Evolutionary conservation across 2,888 invertebrate genomes (phyloP), one percentile per base, ranked within the genome.

Genomic region (Octonoba sinensis): DNA sequence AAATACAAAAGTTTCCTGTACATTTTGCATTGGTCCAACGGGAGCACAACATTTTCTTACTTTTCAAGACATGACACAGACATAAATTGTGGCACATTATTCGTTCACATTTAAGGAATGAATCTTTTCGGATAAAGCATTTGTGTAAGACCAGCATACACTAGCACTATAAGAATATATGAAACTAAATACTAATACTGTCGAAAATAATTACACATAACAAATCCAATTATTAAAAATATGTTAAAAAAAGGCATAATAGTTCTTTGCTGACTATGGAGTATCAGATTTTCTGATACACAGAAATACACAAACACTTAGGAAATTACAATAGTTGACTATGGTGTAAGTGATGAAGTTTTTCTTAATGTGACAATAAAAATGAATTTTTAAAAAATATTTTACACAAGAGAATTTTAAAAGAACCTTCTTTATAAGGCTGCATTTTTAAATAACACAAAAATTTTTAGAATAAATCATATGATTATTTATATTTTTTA

Each of bases 41-140:
- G 67, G 56, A 71, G 79, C 65, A 51, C 54, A 46, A 49, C 65
- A 27, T 77, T 64, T 73, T 67, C 36, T 56, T 57, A 47, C 65
- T 57, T 77, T 65, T 64, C 69, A 69, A 79, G 79, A 79, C 79
- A 81, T 81, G 79, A 81, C 79, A 81, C 79, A 81, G 73, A 73
- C 79, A 81, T 81, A 81, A 81, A 82, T 82, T 82, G 82, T 82
- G 82, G 82, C 82, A 82, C 82, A 82, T 81, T 81, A 73, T 81
- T 81, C 79, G 79, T 81, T 81, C 79, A 81, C 79, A 81, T 47
- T 70, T 62, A 69, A 74, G 79, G 73, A 81, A 73, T 73, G 73
- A 73, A 56, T 56, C 56, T 67, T 73, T 71, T 56, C 54, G 57
- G 51, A 60, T n/a, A 71, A 71, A 67, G 57, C 47, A 56, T 65